Evolutionary conservation across 2,113 vertebrate genomes (phyloP), one percentile per base, ranked within the genome.

Genomic region (Leptosomus discolor): DNA sequence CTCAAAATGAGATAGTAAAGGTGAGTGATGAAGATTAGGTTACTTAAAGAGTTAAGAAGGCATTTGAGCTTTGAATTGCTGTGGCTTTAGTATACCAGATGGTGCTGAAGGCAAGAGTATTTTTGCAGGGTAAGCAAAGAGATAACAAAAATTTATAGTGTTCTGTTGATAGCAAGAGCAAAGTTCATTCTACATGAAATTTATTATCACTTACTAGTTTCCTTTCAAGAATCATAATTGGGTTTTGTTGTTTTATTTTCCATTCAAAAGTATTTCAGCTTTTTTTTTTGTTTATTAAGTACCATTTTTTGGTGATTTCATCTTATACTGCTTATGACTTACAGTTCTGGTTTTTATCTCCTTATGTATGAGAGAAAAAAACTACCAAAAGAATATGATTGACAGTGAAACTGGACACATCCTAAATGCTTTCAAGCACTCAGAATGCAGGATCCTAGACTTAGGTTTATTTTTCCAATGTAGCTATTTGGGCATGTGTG

Each of bases 31-130:
- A 63, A 73, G 50, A 77, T 74, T n/a, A 81, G 29, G 34, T 69
- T 73, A n/a, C 39, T 57, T 61, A 41, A 43, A 70, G 29, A 53
- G 57, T 88, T 85, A 65, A 84, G 37, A 91, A 84, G 22, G 58
- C 37, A 45, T 94, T 86, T 89, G 84, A 92, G 53, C 83, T 94
- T 89, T 92, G 76, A 76, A 46, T 86, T 88, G 68, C 22, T 90
- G 73, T 65, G 73, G 58, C 64, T 74, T 81, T 78, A 71, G 46
- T 51, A 36, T 78, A 34, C 41, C 54, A 86, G 29, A 22, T 29
- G 41, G 18, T 82, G 76, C 46, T 81, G 58, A 90, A 77, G 77
- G 39, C 58, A 89, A 86, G 34, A 61, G 9, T 78, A 29, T 58
- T 89, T 89, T 70, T 88, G 83, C 69, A 81, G 45, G 41, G 80